A percentile compares a stretch with the other conserved stretches of the same genome.
phyloP scores from a whole-genome alignment of 2,113 vertebrate species.

The Oreochromis spilurus region DNA sequence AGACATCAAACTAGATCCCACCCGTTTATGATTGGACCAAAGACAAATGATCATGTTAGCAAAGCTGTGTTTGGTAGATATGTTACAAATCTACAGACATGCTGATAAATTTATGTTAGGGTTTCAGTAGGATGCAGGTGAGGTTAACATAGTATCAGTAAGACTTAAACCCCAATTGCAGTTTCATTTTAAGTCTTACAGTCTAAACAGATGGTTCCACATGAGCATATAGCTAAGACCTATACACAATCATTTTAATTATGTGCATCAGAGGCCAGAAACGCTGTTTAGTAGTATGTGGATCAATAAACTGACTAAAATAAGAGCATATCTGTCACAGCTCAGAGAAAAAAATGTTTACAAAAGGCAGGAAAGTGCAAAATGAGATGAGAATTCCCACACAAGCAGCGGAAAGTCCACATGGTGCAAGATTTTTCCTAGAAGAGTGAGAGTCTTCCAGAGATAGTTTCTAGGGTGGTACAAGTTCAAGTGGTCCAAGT shows the following conservation, averaged over 20 bases:
- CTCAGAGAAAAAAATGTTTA: not conserved
- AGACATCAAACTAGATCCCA: accelerated
- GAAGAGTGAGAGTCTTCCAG: not conserved
- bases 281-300: accelerated
- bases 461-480: not conserved
- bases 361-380: not conserved
- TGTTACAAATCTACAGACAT: accelerated
- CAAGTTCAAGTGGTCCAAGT: not conserved
- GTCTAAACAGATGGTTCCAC: not conserved
- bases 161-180: not conserved
- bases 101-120: accelerated
- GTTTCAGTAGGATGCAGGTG: not conserved
- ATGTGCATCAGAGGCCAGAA: accelerated
- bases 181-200: not conserved
- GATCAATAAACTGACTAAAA: not conserved
- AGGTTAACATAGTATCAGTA: accelerated
- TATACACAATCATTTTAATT: accelerated
- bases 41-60: accelerated
- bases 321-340: not conserved
- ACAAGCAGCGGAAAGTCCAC: not conserved
- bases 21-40: not conserved
- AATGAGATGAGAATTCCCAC: not conserved
- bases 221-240: not conserved
- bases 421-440: accelerated
- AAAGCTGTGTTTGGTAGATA: not conserved